Conservation (phyloP, 2,888 invertebrate species). For the Cephus rjabovi region DNA sequence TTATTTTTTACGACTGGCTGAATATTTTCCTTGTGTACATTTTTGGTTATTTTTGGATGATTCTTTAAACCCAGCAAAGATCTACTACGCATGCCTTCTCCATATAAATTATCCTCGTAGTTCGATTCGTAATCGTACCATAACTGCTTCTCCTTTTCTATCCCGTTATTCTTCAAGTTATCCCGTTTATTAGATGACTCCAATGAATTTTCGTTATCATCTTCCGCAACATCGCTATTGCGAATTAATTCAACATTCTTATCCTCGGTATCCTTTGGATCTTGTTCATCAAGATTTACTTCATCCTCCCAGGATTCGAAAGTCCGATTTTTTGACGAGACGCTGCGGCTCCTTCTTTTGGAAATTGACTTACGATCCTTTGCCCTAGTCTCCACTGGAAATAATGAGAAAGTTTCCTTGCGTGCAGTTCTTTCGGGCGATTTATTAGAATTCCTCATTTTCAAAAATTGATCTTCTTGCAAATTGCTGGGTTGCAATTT, state of each 20-base stretch:
- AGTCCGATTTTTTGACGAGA: background rate
- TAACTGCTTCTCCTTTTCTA: conserved; percentile 3
- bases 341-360: background rate
- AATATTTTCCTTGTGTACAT: background rate
- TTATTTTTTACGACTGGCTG: background rate
- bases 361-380: conserved; percentile 20
- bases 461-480: background rate
- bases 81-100: conserved; percentile 16
- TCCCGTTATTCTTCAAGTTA: background rate
- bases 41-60: background rate
- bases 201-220: background rate
- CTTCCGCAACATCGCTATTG: background rate
- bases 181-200: background rate
- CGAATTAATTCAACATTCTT: background rate
- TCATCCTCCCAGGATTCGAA: conserved; percentile 24
- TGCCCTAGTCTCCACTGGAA: background rate
- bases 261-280: background rate
- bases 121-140: conserved; percentile 18
- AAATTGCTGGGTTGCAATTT: background rate
- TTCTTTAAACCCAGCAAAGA: conserved; percentile 20
- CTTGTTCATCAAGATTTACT: conserved; percentile 15
- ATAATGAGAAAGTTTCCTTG: background rate
- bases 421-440: background rate
- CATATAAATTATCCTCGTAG: conserved; percentile 13
- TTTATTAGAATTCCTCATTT: background rate